A percentile compares a stretch with the other conserved stretches of the same genome.
Evolutionary conservation across 2,797 vertebrate species (phyloP).

Genomic region (Avahi laniger): DNA sequence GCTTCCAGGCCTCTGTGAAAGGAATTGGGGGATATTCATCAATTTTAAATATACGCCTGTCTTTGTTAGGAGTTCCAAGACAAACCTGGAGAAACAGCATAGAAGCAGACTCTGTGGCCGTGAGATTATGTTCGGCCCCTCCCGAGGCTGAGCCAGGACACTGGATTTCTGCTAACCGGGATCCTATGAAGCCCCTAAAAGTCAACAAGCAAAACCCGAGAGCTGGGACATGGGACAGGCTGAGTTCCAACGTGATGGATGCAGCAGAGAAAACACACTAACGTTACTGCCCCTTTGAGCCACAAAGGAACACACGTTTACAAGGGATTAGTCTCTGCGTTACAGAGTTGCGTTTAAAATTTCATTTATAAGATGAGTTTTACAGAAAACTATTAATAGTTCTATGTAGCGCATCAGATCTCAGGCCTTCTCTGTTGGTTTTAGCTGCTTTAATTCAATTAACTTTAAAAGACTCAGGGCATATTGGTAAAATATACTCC

Average conservation of each 20-base stretch:
- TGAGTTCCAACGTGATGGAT: constrained; percentile 68
- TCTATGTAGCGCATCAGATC: constrained; percentile 54
- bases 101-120: constrained; percentile 54
- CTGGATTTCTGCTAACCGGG: constrained; percentile 73
- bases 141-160: constrained; percentile 65
- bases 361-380: constrained; percentile 57
- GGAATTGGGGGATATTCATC: constrained; percentile 4
- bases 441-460: constrained; percentile 77
- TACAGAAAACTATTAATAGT: constrained; percentile 48
- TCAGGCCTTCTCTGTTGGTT: constrained; percentile 61
- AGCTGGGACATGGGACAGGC: constrained; percentile 79
- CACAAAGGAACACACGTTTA: constrained; percentile 77
- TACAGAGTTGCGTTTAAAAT: constrained; percentile 42
- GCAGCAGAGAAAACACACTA: constrained; percentile 69
- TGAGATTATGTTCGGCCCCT: constrained; percentile 62
- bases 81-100: constrained; percentile 24
- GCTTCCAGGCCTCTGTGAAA: constrained; percentile 19
- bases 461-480: constrained; percentile 75
- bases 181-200: constrained; percentile 70
- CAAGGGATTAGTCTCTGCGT: constrained; percentile 76
- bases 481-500: constrained; percentile 77
- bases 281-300: constrained; percentile 74
- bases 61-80: neutral
- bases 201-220: constrained; percentile 72
- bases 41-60: neutral